Base-by-base conservation (phyloP, 2,888 invertebrate species). In the Phymatocera aterrima region DNA sequence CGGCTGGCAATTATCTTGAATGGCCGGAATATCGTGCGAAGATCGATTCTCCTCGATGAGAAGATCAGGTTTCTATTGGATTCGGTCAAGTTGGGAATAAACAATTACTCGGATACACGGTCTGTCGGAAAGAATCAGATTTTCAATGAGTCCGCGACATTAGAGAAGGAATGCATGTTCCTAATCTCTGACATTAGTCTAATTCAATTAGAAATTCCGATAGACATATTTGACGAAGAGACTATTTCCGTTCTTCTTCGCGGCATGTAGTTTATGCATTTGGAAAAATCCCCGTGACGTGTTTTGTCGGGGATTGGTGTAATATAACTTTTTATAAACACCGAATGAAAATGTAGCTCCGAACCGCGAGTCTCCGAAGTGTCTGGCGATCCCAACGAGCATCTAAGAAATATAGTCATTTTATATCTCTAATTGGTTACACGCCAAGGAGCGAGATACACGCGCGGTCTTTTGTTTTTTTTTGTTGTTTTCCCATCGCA, bases 391-490 rank as follows among this genome's bases (percentile, higher is more conserved):
- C n/a, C 34, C 43, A 5, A 2, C 8, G 43, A 12, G 15, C 28
- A 28, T 68, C 8, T n/a, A 8, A 28, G 68, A 46, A 46, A 68
- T 68, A 68, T 68, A 12, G 6, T 68, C 43, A 68, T 68, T 28
- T 68, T 24, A 68, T 46, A 15, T 28, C 31, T 21, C 68, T 68
- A 68, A 68, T 68, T 68, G 68, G 68, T 68, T 68, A 68, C 46
- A 46, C 68, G 68, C 68, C 65, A 65, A n/a, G 65, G 28, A 65
- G 21, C 40, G 18, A 65, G 37, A 40, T 65, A 37, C 37, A 40
- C 40, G 65, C 8, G 40, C 15, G 18, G 15, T 43, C 43, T 8
- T 28, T 24, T 37, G 34, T 34, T 37, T 34, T 18, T 1, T 64
- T 21, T 68, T 24, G 15, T 68, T 68, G 6, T 60, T 68, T 68